These are phyloP conservation scores for Platyrinchus mystaceus DNA, from an alignment of 2,797 vertebrate genomes.

Conservation along the genomic window DNA sequence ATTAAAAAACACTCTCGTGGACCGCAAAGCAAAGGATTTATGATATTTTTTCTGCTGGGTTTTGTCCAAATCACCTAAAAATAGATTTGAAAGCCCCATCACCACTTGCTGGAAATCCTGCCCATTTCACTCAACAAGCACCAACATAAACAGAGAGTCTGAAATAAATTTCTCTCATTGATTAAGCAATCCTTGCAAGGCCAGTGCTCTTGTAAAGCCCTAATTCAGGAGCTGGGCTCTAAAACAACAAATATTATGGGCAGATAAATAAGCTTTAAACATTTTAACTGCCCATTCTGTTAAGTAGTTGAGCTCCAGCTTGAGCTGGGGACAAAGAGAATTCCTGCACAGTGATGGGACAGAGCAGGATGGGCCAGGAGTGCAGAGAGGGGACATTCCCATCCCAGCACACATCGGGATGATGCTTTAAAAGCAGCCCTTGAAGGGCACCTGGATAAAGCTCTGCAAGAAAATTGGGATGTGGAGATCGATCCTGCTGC, in stretches of 20 bases:
- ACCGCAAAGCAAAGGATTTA: constrained; percentile 6
- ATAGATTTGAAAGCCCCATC: background rate
- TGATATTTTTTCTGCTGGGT: constrained; percentile 6
- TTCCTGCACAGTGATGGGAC: background rate
- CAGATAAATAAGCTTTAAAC: background rate
- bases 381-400: background rate
- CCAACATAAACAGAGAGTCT: background rate
- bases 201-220: background rate
- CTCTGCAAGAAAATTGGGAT: background rate
- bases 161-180: background rate
- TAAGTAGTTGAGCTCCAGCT: background rate
- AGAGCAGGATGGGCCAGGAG: background rate
- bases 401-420: background rate
- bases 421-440: background rate
- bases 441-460: background rate
- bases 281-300: background rate
- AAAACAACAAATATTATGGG: background rate
- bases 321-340: background rate
- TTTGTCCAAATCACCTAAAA: constrained; percentile 25
- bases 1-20: background rate
- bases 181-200: background rate
- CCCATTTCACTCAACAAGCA: background rate
- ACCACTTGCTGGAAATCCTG: background rate
- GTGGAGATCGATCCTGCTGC: background rate
- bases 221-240: background rate